Evolutionary conservation across 2,888 invertebrate genomes (phyloP).

Genomic region (Melanophora roralis): DNA sequence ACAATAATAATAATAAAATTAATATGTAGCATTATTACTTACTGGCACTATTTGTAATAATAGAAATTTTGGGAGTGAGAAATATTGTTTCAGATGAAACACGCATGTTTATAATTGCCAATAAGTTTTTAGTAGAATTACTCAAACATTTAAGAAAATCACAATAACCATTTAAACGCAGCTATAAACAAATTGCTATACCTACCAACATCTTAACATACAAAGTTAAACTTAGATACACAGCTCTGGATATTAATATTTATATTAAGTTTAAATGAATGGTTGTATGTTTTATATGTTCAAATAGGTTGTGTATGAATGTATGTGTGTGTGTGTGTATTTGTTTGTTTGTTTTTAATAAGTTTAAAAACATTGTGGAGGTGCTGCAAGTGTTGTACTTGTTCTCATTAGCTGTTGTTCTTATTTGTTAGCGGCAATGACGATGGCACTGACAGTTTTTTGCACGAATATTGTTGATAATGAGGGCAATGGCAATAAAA

Average conservation of each 20-base stretch:
- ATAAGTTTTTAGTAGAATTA: slow-evolving; percentile 33
- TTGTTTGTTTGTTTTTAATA: slow-evolving; percentile 6
- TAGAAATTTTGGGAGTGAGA: neutral
- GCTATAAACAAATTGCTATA: neutral
- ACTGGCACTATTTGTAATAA: neutral
- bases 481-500: slow-evolving; percentile 44
- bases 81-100: slow-evolving; percentile 31
- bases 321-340: neutral
- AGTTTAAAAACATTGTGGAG: slow-evolving; percentile 14
- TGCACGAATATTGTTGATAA: slow-evolving; percentile 10
- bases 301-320: neutral
- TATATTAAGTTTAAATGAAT: too few species aligned
- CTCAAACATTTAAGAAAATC: slow-evolving; percentile 25
- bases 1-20: neutral
- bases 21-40: neutral
- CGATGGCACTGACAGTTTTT: neutral
- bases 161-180: slow-evolving; percentile 5
- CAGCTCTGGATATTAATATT: too few species aligned
- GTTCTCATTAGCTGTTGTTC: neutral
- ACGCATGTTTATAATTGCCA: slow-evolving; percentile 49
- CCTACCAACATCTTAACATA: neutral
- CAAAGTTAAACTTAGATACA: neutral
- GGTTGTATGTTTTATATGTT: neutral
- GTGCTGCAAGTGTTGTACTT: neutral
- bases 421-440: slow-evolving; percentile 20